phyloP scores from a whole-genome alignment of 2,888 invertebrate genomes.

The Cheilosia scutellata region DNA sequence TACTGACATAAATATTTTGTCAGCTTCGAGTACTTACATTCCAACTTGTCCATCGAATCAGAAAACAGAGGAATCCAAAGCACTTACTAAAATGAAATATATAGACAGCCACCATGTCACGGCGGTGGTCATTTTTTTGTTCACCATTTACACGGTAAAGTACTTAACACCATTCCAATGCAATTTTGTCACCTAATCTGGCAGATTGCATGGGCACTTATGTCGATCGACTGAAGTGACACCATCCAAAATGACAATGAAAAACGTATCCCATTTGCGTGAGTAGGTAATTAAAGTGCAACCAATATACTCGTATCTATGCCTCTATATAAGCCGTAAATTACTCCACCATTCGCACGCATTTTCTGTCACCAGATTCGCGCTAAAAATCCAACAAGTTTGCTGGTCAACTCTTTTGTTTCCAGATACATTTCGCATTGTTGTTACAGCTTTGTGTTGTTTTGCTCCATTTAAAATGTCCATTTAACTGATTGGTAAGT shows the following conservation, averaged over 20 bases:
- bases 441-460: slow-evolving; percentile 28
- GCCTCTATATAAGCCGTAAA: neutral
- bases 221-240: slow-evolving; percentile 36
- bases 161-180: slow-evolving; percentile 61
- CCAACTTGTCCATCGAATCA: neutral
- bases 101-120: slow-evolving; percentile 8
- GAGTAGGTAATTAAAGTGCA: slow-evolving; percentile 68
- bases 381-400: slow-evolving; percentile 22
- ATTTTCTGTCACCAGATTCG: slow-evolving; percentile 11
- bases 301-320: slow-evolving; percentile 16
- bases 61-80: slow-evolving; percentile 1
- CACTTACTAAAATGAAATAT: slow-evolving; percentile 19
- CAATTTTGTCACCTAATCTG: slow-evolving; percentile 60
- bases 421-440: slow-evolving; percentile 28
- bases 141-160: slow-evolving; percentile 52
- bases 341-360: slow-evolving; percentile 44
- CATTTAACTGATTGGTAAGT: slow-evolving; percentile 40
- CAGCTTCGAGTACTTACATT: too few species aligned
- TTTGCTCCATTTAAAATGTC: slow-evolving; percentile 37
- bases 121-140: neutral
- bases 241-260: slow-evolving; percentile 56
- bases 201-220: slow-evolving; percentile 53
- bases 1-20: too few species aligned
- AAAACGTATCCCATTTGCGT: slow-evolving; percentile 53
- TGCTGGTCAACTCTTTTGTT: slow-evolving; percentile 68